Conservation (phyloP, 2,797 vertebrate genomes). For the Aplochiton taeniatus region DNA sequence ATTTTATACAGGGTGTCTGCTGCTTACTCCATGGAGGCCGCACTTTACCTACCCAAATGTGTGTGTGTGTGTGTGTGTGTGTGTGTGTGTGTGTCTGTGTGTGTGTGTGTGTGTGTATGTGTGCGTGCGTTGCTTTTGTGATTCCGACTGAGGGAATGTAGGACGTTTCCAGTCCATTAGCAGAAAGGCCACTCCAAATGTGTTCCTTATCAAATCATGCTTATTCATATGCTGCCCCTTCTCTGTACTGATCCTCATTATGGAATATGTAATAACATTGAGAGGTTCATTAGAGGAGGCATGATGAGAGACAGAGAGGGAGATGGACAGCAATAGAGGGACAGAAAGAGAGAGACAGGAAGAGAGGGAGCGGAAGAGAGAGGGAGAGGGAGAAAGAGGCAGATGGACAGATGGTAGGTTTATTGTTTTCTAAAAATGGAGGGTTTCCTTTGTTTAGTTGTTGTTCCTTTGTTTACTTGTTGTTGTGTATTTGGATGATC, state of each 20-base stretch:
- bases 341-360: conserved; percentile 8
- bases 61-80: conserved; percentile 60
- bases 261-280: too few species aligned
- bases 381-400: conserved; percentile 14
- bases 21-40: conserved; percentile 76
- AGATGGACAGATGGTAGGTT: conserved; percentile 1
- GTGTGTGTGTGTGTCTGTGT: conserved; percentile 30
- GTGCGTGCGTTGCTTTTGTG: conserved; percentile 8
- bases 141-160: too few species aligned
- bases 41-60: conserved; percentile 75
- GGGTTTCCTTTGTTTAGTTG: background rate
- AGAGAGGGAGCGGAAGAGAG: conserved; percentile 18
- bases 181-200: conserved; percentile 43
- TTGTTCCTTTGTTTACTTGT: background rate
- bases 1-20: conserved; percentile 83
- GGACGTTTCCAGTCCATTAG: conserved; percentile 59
- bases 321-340: conserved; percentile 20
- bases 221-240: conserved; percentile 20
- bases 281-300: too few species aligned
- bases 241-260: conserved; percentile 10
- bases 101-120: conserved; percentile 35
- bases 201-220: conserved; percentile 40
- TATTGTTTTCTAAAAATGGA: background rate
- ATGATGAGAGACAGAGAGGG: background rate
- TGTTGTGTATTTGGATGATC: too few species aligned